phyloP scores from a whole-genome alignment of 1,140 invertebrate genomes.

The Pseudomyrmex gracilis region DNA sequence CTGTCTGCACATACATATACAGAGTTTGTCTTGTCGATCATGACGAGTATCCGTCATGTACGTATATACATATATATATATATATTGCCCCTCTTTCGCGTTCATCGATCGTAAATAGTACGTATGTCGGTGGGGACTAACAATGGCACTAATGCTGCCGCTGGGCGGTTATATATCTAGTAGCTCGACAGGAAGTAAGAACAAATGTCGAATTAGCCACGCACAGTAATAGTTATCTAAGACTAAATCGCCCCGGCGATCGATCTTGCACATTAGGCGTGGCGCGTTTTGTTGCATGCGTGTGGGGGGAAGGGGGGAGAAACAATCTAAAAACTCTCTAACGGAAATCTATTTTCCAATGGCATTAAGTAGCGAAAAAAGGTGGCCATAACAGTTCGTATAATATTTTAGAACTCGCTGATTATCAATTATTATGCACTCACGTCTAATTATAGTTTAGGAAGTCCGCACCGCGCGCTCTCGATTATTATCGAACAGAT shows the following conservation, averaged over 20 bases:
- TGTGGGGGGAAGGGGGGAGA: background rate
- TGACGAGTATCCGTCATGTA: constrained; percentile 16
- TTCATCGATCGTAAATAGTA: constrained; percentile 26
- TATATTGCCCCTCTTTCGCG: constrained; percentile 9
- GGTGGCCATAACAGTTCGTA: background rate
- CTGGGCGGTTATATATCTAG: constrained; percentile 41
- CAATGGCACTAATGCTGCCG: constrained; percentile 37
- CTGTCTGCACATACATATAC: background rate
- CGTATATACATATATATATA: background rate
- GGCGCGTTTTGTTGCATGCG: background rate
- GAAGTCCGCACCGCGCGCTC: background rate
- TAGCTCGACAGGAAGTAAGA: constrained; percentile 46
- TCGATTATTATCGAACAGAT: constrained; percentile 30
- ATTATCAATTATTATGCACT: background rate
- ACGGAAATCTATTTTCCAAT: background rate
- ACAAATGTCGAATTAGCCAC: constrained; percentile 54
- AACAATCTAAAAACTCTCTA: background rate
- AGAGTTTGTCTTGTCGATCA: constrained; percentile 29
- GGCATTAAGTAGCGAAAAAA: background rate
- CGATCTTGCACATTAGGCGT: constrained; percentile 33
- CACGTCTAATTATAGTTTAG: constrained; percentile 16
- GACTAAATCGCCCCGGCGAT: constrained; percentile 33
- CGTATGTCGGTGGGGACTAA: constrained; percentile 25
- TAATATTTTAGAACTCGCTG: background rate
- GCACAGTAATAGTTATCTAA: constrained; percentile 30